Evolutionary conservation across 2,113 vertebrate species (phyloP), one percentile per base, ranked within the genome.

Genomic region (Solenodon paradoxus): DNA sequence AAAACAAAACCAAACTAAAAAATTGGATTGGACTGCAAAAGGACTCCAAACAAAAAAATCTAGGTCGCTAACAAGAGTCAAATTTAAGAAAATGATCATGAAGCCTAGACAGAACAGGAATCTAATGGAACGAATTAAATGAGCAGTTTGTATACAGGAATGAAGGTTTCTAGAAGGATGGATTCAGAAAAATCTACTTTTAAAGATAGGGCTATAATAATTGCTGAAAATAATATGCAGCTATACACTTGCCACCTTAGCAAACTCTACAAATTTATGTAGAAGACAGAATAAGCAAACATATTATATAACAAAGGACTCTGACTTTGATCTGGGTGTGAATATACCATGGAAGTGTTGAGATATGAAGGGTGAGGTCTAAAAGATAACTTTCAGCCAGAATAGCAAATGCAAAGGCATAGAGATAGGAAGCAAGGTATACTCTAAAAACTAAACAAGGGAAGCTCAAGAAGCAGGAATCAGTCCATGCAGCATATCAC

Each of bases 321-420:
- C 47, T 93, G 55, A 64, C 57, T 16, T 57, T 84, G 85, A 64
- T 11, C 32, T 64, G 20, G 32, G 47, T 72, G 72, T 45, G 57
- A 55, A 57, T 40, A 72, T 42, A 15, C 32, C 47, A 38, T 89
- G 61, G 32, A 78, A 64, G 5, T n/a, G 11, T 0, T 64, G 38
- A 72, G 55, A 79, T 20, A 42, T 83, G n/a, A 89, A 89, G 26
- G 26, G 59, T 72, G 53, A 94, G 82, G 89, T 71, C 45, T 95
- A 84, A 78, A 78, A 42, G 19, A 91, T 24, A 55, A 79, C 22
- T 63, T 86, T 86, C 81, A 64, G 55, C 45, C 8, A 47, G 38
- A 80, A 59, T 79, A 78, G 45, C 15, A 51, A 24, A 26, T 47
- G 19, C 55, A 55, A 82, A 88, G n/a, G n/a, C 61, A 17, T 53